A percentile compares a stretch with the other conserved stretches of the same genome.
Conservation (phyloP, 2,888 invertebrate genomes). For the Linnaemya tessellans region DNA sequence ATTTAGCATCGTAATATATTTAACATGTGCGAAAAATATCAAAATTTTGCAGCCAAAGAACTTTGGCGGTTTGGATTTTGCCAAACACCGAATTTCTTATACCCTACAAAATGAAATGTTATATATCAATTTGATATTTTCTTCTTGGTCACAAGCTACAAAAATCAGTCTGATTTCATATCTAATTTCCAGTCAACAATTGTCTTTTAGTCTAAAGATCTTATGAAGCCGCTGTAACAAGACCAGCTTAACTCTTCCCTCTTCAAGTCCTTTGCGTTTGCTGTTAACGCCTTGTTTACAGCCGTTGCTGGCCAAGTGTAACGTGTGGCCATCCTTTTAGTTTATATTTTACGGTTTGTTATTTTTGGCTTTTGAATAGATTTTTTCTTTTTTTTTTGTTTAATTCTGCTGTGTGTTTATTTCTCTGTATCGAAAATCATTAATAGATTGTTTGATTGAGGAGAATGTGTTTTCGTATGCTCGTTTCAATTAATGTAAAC, state of each 20-base stretch:
- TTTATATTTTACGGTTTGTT: constrained; percentile 46
- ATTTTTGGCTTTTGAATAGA: constrained; percentile 52
- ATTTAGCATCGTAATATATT: constrained; percentile 40
- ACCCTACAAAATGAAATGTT: neutral
- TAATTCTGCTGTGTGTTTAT: neutral
- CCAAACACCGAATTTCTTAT: neutral
- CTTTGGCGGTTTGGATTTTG: neutral
- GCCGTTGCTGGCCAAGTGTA: neutral
- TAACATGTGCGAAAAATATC: constrained; percentile 56
- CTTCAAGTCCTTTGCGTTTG: neutral
- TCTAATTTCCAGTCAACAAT: neutral
- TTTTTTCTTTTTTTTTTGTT: neutral
- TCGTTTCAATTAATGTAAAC: constrained; percentile 44
- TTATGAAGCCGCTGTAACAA: too few relatives aligned
- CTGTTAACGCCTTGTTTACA: neutral
- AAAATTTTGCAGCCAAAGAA: constrained; percentile 19
- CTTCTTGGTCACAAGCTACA: too few relatives aligned
- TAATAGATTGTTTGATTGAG: constrained; percentile 35
- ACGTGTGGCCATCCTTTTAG: neutral
- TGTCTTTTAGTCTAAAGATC: too few relatives aligned
- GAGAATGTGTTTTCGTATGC: constrained; percentile 3
- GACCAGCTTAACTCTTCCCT: too few relatives aligned
- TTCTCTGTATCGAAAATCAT: constrained; percentile 47
- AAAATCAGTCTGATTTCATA: too few relatives aligned
- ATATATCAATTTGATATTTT: too few relatives aligned